phyloP scores from a whole-genome alignment of 2,797 vertebrate species.

The Poecilia picta region DNA sequence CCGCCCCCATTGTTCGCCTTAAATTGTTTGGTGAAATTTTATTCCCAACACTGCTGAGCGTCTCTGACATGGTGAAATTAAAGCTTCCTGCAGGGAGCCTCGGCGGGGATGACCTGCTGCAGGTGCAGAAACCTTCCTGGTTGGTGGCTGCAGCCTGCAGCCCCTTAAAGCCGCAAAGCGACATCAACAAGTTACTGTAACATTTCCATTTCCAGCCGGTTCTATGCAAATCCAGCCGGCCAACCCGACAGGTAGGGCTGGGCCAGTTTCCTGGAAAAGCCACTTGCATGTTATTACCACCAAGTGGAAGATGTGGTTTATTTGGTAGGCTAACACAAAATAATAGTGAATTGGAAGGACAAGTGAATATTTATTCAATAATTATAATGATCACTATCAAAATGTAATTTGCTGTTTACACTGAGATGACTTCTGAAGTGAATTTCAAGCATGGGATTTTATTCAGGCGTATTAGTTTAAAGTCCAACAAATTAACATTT shows the following conservation, averaged over 20 bases:
- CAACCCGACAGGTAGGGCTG: neutral
- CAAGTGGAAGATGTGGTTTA: neutral
- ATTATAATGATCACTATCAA: too few relatives aligned
- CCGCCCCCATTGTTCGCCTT: neutral
- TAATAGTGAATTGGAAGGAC: neutral
- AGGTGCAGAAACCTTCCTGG: conserved; percentile 56
- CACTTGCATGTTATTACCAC: neutral
- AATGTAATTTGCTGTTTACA: neutral
- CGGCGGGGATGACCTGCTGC: conserved; percentile 48
- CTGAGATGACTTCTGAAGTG: neutral
- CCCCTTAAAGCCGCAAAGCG: conserved; percentile 32
- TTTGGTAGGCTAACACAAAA: neutral
- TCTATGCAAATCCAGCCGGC: conserved; percentile 59
- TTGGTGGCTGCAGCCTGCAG: conserved; percentile 14
- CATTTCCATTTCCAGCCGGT: conserved; percentile 40
- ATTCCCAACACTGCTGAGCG: neutral
- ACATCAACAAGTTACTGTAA: conserved; percentile 22
- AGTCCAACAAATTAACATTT: neutral
- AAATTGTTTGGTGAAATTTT: neutral
- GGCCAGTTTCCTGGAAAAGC: conserved; percentile 7
- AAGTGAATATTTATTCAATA: too few relatives aligned
- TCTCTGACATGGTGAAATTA: neutral
- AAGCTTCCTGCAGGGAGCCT: conserved; percentile 3
- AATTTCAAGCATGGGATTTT: neutral
- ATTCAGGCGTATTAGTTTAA: neutral